These are phyloP conservation scores for Drosophila pandora DNA, from an alignment of 1,140 invertebrate species.

Conservation along the genomic window DNA sequence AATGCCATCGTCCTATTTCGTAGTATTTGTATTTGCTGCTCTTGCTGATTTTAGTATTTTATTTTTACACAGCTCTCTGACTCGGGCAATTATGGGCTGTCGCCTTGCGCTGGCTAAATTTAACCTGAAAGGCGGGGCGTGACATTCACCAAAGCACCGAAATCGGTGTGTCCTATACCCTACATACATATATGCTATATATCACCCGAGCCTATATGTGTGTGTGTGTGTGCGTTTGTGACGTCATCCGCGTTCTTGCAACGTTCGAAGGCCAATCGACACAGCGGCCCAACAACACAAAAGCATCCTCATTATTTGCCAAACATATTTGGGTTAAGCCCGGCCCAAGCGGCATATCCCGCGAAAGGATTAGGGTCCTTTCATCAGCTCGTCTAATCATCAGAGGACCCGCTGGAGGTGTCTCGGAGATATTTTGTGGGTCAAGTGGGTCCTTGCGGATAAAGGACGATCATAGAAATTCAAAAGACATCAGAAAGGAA, in stretches of 20 bases:
- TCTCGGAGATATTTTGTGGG: slow-evolving; percentile 36
- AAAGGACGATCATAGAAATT: neutral
- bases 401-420: slow-evolving; percentile 17
- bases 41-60: slow-evolving; percentile 40
- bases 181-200: neutral
- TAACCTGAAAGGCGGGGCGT: slow-evolving; percentile 40
- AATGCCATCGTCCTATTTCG: slow-evolving; percentile 23
- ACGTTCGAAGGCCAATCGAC: slow-evolving; percentile 41
- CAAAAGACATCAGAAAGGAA: slow-evolving; percentile 15
- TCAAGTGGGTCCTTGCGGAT: slow-evolving; percentile 39
- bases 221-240: slow-evolving; percentile 17
- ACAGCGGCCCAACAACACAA: slow-evolving; percentile 27
- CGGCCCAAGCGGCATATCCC: slow-evolving; percentile 8
- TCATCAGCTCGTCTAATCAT: slow-evolving; percentile 27
- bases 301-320: slow-evolving; percentile 44
- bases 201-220: neutral
- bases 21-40: slow-evolving; percentile 3
- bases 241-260: slow-evolving; percentile 55
- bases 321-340: slow-evolving; percentile 55
- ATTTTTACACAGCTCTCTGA: slow-evolving; percentile 33
- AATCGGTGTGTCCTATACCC: slow-evolving; percentile 7
- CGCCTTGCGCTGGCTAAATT: slow-evolving; percentile 38
- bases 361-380: slow-evolving; percentile 37
- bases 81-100: slow-evolving; percentile 45
- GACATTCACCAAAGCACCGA: slow-evolving; percentile 41